Evolutionary conservation across 2,888 invertebrate species (phyloP).

Genomic region (Drosophila siamana): DNA sequence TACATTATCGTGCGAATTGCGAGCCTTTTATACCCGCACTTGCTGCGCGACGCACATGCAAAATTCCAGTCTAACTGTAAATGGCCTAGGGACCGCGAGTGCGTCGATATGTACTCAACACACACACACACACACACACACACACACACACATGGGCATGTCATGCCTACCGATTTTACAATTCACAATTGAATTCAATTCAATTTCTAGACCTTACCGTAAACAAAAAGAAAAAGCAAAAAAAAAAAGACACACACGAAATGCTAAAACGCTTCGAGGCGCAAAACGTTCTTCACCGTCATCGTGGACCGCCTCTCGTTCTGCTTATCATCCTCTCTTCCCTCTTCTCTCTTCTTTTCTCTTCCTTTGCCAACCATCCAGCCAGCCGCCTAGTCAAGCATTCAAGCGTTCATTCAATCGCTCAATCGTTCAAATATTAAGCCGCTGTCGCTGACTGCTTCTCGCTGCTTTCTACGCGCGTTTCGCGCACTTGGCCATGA

Average conservation of each 20-base stretch:
- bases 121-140: background rate
- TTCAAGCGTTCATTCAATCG: constrained; percentile 43
- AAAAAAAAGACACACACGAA: too few species aligned
- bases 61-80: constrained; percentile 61
- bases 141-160: background rate
- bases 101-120: background rate
- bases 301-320: constrained; percentile 50
- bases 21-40: constrained; percentile 75
- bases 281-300: constrained; percentile 60
- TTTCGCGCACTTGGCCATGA: constrained; percentile 34
- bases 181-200: constrained; percentile 60
- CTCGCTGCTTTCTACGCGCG: constrained; percentile 44
- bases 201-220: constrained; percentile 42
- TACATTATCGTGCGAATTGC: constrained; percentile 57
- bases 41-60: constrained; percentile 48
- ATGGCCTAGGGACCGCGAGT: constrained; percentile 36
- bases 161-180: constrained; percentile 28
- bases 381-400: constrained; percentile 35
- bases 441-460: constrained; percentile 8
- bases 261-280: constrained; percentile 64
- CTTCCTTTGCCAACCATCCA: background rate
- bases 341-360: background rate
- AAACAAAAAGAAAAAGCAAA: too few species aligned
- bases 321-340: constrained; percentile 70
- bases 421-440: constrained; percentile 45